Evolutionary conservation across 1,140 invertebrate species (phyloP).

Genomic region (Stratiolaelaps scimitus): DNA sequence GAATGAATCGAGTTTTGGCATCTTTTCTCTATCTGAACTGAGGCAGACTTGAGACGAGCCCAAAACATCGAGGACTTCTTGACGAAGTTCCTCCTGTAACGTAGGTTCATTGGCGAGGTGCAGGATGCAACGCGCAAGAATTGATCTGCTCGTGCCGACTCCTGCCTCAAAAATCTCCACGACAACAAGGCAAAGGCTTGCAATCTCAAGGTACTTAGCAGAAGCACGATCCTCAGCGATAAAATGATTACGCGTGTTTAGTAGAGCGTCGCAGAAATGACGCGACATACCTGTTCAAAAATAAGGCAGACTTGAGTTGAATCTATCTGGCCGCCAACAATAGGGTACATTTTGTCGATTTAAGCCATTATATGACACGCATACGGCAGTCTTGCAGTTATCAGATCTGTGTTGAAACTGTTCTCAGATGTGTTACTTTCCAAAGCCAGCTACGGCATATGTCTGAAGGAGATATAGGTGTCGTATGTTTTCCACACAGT

Average conservation of each 20-base stretch:
- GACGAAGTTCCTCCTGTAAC: not conserved
- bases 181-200: not conserved
- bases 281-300: not conserved
- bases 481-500: too few relatives aligned
- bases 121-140: not conserved
- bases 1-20: constrained; percentile 5
- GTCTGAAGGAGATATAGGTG: too few relatives aligned
- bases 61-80: not conserved
- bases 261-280: not conserved
- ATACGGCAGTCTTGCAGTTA: too few relatives aligned
- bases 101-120: constrained; percentile 2
- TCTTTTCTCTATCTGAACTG: not conserved
- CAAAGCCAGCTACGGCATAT: too few relatives aligned
- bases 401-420: too few relatives aligned
- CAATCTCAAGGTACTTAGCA: not conserved
- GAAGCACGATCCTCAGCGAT: constrained; percentile 14
- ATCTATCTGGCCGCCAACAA: too few relatives aligned
- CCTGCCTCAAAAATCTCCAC: not conserved
- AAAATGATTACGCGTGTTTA: not conserved
- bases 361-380: too few relatives aligned
- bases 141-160: not conserved
- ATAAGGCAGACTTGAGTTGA: too few relatives aligned
- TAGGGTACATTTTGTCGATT: too few relatives aligned
- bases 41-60: not conserved
- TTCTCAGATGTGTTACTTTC: too few relatives aligned